Evolutionary conservation across 2,797 vertebrate genomes (phyloP), one percentile per base, ranked within the genome.

Genomic region (Ciconia nigra): DNA sequence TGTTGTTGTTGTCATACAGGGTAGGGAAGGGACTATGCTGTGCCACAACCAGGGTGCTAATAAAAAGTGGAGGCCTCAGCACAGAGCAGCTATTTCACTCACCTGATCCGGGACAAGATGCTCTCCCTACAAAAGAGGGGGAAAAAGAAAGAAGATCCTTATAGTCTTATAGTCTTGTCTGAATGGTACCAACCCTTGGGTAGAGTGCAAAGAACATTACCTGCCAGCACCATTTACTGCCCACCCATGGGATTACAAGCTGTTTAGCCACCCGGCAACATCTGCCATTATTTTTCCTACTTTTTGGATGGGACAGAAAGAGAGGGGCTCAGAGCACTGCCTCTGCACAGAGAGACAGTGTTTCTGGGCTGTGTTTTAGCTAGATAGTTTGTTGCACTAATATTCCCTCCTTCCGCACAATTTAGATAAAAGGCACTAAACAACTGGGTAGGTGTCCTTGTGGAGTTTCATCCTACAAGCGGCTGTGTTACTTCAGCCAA

Each of bases 51-150:
- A 63, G 11, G 9, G 8, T 28, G 17, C 24, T 85, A 39, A 81
- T 51, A 41, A 35, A 52, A 86, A 77, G n/a, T 44, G 5, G 21
- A 72, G 28, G 31, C 6, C 3, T 13, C 24, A 74, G 49, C 46
- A 81, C 1, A 42, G 51, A 88, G 22, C 19, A 76, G 54, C 20
- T 55, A 6, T 82, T 94, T 58, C 29, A 96, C 94, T 95, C 44
- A 97, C 97, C 95, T 84, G 67, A 93, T 90, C 13, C 1, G 37
- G 46, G 86, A 93, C 41, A 89, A 59, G 90, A 95, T 2, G 47
- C 0, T 81, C 73, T 96, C 85, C 93, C 96, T 96, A 44, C 14
- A 85, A 69, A 90, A 74, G 7, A 5, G 6, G 3, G 6, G 10
- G 20, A 77, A 51, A 37, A 22, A 10, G 35, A 65, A 28, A 61